phyloP scores from a whole-genome alignment of 2,797 vertebrate species.

The Psittacula derbiana region DNA sequence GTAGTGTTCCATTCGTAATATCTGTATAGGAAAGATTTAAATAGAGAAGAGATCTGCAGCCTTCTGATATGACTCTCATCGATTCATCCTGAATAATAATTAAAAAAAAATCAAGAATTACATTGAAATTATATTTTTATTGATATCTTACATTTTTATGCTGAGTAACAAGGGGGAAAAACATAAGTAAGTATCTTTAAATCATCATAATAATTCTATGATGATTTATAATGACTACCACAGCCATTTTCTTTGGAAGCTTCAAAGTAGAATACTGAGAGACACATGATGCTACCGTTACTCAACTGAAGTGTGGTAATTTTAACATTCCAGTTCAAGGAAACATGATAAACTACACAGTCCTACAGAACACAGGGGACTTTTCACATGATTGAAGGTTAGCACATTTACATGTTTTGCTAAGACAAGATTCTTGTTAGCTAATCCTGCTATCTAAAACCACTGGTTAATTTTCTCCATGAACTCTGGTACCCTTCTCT shows the following conservation, averaged over 20 bases:
- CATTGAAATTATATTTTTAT: not conserved
- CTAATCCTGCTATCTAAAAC: not conserved
- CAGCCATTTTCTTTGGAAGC: not conserved
- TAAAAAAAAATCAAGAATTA: not conserved
- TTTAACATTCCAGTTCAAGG: not conserved
- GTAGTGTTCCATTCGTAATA: constrained; percentile 77
- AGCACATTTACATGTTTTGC: not conserved
- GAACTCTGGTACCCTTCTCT: not conserved
- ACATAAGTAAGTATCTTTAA: not conserved
- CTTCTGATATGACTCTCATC: constrained; percentile 77
- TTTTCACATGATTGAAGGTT: not conserved
- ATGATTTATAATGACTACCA: not conserved
- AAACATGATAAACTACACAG: not conserved
- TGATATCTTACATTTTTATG: not conserved
- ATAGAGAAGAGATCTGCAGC: constrained; percentile 80
- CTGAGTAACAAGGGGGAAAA: not conserved
- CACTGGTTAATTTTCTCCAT: not conserved
- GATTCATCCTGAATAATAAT: constrained; percentile 77
- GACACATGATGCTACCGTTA: not conserved
- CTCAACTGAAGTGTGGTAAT: not conserved
- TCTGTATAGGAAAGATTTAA: constrained; percentile 82
- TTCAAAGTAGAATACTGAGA: not conserved
- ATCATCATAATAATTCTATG: not conserved
- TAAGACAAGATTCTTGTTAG: not conserved
- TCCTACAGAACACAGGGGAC: not conserved